Evolutionary conservation across 2,113 vertebrate genomes (phyloP).

Genomic region (Pontoporia blainvillei): DNA sequence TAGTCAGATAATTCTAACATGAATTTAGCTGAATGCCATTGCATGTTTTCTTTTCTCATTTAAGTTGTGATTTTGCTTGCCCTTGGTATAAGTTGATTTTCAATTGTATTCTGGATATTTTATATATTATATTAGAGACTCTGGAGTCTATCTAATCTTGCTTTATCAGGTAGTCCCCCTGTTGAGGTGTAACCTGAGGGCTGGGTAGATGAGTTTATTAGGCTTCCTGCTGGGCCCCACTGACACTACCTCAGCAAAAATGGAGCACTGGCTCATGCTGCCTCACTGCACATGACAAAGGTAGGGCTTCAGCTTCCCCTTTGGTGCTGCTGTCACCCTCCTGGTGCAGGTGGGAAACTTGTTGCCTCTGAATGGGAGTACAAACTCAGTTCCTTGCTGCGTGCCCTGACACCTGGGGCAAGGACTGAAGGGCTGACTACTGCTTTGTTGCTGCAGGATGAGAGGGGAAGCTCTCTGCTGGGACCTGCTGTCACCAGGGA

Average conservation of each 20-base stretch:
- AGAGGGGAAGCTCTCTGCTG: neutral
- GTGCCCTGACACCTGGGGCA: neutral
- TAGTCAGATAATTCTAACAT: neutral
- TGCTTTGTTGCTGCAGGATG: neutral
- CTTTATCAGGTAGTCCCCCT: neutral
- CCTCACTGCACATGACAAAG: too few relatives aligned
- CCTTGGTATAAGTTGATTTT: neutral
- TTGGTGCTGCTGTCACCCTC: neutral
- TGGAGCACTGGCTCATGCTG: neutral
- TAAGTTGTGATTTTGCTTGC: neutral
- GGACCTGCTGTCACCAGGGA: neutral
- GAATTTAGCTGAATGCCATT: neutral
- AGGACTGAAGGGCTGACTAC: neutral
- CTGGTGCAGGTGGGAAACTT: neutral
- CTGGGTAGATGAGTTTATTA: neutral
- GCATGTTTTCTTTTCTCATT: neutral
- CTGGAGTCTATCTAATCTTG: neutral
- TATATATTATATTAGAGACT: neutral
- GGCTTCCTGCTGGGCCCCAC: fast-evolving
- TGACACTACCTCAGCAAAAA: neutral
- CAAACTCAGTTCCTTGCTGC: neutral
- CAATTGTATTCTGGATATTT: neutral
- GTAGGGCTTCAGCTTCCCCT: neutral
- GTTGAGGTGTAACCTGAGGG: neutral
- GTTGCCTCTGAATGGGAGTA: neutral